These are phyloP conservation scores for Notechis scutatus DNA, from an alignment of 2,113 vertebrate genomes.

Conservation along the genomic window DNA sequence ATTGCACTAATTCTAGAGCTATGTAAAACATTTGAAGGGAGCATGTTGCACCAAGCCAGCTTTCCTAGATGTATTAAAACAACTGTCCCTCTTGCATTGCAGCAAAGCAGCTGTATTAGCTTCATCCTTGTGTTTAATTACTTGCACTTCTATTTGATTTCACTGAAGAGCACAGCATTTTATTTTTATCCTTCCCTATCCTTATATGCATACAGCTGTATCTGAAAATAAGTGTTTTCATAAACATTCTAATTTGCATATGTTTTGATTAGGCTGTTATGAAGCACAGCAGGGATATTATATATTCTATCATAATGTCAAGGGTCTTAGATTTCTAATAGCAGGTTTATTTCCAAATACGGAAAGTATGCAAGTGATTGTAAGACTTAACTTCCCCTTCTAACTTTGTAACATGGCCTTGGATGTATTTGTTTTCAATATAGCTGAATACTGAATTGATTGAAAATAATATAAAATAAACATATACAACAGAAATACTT, in stretches of 20 bases:
- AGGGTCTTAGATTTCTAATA: not conserved
- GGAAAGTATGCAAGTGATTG: not conserved
- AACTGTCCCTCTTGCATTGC: not conserved
- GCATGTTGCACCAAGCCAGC: not conserved
- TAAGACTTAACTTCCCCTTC: not conserved
- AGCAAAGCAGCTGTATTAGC: not conserved
- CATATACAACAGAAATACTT: not conserved
- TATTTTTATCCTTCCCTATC: not conserved
- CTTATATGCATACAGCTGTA: no score
- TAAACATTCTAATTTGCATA: not conserved
- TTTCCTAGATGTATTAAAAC: not conserved
- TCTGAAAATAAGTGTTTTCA: not conserved
- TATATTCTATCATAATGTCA: not conserved
- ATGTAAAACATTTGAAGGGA: not conserved
- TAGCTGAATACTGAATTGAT: not conserved
- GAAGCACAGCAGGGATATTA: not conserved
- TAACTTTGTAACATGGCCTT: not conserved
- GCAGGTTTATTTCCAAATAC: not conserved
- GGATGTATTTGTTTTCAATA: not conserved
- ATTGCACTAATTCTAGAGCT: not conserved
- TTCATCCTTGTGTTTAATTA: not conserved
- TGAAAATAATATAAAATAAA: not conserved
- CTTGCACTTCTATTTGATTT: not conserved
- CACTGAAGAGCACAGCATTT: not conserved
- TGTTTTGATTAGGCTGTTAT: not conserved